phyloP scores from a whole-genome alignment of 2,113 vertebrate genomes.

The Dipodomys stephensi region DNA sequence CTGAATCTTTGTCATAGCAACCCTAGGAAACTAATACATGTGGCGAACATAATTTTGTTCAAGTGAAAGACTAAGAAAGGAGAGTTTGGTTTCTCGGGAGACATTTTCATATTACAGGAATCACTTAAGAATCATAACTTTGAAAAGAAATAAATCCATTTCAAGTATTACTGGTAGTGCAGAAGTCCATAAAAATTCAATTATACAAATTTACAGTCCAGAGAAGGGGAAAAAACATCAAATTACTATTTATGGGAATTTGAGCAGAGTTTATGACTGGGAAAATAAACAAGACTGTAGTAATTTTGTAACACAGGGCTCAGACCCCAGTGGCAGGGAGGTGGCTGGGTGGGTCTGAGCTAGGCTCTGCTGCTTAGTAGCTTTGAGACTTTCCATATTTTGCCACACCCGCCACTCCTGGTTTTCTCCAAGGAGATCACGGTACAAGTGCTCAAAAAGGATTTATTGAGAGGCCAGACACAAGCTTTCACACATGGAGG shows the following conservation, averaged over 20 bases:
- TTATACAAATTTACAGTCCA: constrained; percentile 52
- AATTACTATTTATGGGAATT: constrained; percentile 53
- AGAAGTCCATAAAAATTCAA: constrained; percentile 60
- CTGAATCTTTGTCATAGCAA: neutral
- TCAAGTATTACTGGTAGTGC: constrained; percentile 16
- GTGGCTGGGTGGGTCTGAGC: neutral
- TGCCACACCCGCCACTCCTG: accelerated
- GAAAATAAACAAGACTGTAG: constrained; percentile 20
- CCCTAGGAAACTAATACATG: neutral
- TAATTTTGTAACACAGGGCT: neutral
- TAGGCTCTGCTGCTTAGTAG: neutral
- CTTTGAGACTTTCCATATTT: neutral
- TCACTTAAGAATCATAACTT: constrained; percentile 37
- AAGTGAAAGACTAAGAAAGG: neutral
- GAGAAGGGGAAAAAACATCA: neutral
- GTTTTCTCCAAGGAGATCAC: neutral
- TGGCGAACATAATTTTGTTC: neutral
- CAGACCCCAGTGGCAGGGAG: neutral
- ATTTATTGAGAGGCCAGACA: accelerated
- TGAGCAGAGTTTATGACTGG: constrained; percentile 23
- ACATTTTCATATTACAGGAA: constrained; percentile 13
- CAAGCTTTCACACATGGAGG: neutral
- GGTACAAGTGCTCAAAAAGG: accelerated
- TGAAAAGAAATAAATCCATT: constrained; percentile 51
- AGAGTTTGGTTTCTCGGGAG: neutral